phyloP scores from a whole-genome alignment of 2,113 vertebrate genomes.

The Antechinus stuartii region DNA sequence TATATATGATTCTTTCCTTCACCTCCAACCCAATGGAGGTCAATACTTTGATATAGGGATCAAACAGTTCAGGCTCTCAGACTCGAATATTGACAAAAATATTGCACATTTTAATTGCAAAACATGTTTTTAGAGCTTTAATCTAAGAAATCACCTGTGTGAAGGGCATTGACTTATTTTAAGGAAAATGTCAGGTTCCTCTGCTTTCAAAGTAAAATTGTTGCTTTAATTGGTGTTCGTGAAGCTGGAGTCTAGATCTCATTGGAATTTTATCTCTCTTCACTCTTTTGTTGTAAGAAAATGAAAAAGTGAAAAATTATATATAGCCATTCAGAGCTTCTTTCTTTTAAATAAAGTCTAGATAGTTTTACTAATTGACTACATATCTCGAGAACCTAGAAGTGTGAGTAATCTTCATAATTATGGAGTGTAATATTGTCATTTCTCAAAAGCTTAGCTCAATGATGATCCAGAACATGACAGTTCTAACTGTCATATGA shows the following conservation, averaged over 20 bases:
- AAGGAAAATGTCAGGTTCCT: constrained; percentile 62
- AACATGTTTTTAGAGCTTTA: constrained; percentile 70
- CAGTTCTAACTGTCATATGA: neutral
- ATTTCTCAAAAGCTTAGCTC: neutral
- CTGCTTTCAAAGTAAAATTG: constrained; percentile 61
- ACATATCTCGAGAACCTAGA: neutral
- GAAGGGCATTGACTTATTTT: constrained; percentile 29
- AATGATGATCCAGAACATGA: neutral
- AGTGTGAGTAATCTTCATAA: neutral
- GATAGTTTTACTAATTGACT: neutral
- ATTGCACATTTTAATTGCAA: constrained; percentile 73
- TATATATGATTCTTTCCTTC: neutral
- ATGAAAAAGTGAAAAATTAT: neutral
- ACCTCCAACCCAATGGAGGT: neutral
- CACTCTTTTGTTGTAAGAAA: neutral
- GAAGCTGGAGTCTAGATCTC: constrained; percentile 43
- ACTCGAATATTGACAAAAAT: neutral
- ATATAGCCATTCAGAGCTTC: constrained; percentile 18
- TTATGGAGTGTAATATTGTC: neutral
- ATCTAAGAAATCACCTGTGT: constrained; percentile 59
- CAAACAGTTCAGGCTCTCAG: neutral
- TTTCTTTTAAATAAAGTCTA: neutral
- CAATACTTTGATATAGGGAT: neutral
- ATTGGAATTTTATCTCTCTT: constrained; percentile 37
- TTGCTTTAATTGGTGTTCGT: constrained; percentile 44